Percentiles rank a stretch among this genome's conserved stretches.
These are phyloP conservation scores for Erpobdella octoculata DNA, from an alignment of 2,888 invertebrate species.

Conservation along the genomic window DNA sequence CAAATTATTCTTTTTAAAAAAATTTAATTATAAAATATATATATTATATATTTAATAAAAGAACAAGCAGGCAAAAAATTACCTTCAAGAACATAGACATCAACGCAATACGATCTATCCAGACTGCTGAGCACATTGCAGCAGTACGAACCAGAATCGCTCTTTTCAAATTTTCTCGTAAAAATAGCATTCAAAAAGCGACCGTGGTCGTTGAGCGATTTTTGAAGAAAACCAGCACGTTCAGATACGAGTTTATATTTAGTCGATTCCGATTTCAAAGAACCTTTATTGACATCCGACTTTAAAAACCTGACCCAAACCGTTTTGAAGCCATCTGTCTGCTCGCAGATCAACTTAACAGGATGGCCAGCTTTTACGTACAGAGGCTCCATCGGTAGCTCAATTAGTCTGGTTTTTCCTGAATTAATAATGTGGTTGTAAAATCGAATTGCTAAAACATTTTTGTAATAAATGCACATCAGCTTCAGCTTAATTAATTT, in stretches of 20 bases:
- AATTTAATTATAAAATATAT: too few species aligned
- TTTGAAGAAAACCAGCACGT: conserved; percentile 16
- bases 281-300: background rate
- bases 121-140: conserved; percentile 20
- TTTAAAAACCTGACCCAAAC: background rate
- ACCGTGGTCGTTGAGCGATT: background rate
- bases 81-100: conserved; percentile 11
- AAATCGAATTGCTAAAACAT: too few species aligned
- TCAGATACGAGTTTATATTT: background rate
- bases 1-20: too few species aligned
- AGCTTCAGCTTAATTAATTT: too few species aligned
- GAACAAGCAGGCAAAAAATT: background rate
- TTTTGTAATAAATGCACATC: too few species aligned
- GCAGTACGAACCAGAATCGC: conserved; percentile 25
- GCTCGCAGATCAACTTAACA: conserved; percentile 25
- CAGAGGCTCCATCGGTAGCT: conserved; percentile 19
- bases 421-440: too few species aligned
- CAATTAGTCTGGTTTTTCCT: conserved; percentile 19
- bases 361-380: conserved; percentile 27
- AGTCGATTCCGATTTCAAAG: too few species aligned
- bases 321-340: conserved; percentile 9
- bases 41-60: background rate
- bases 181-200: conserved; percentile 4
- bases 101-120: conserved; percentile 8
- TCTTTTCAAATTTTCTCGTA: background rate